Base-by-base conservation (phyloP, 2,888 invertebrate genomes). In the Embidobia sp. region DNA sequence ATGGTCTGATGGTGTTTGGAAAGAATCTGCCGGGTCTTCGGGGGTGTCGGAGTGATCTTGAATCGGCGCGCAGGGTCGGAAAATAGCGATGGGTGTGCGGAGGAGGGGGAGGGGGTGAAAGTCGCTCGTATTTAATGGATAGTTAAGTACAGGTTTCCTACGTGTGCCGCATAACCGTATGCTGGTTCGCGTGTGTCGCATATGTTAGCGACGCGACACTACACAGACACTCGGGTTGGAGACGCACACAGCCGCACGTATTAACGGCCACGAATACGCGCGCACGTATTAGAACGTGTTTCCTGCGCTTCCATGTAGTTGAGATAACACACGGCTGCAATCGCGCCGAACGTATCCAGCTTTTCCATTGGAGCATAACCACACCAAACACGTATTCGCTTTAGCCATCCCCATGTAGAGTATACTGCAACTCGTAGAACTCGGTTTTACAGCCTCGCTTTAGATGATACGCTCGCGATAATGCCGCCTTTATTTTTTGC, bases 111-210 rank as follows among this genome's bases (percentile, higher is more conserved):
- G 80, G 79, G 75, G 78, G 11, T n/a, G 31, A 27, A 19, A 29
- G 63, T 51, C 61, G 81, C 79, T 84, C 82, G 82, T 85, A 84
- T 86, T 86, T 87, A 87, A 87, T 86, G 85, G 87, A 86, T 85
- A 85, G 86, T 87, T 87, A 86, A 87, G 86, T 85, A 84, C 84
- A 86, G 84, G 81, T 84, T 85, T 81, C 80, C 82, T 85, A 86
- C 87, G 85, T 84, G 87, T 81, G 80, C 79, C 80, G 87, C 86
- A 87, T 86, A 78, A 76, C 51, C 79, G 57, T 79, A 74, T 42
- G 74, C 22, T 40, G 31, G 69, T 59, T 78, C 53, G 70, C 64
- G 61, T 77, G 70, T 76, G 79, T 64, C 79, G 72, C 83, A 83
- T 82, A 79, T 83, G 80, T 75, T 79, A 70, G 44, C 51, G 72